These are phyloP conservation scores for Clarias macrocephalus DNA, from an alignment of 2,113 vertebrate genomes.

Conservation along the genomic window DNA sequence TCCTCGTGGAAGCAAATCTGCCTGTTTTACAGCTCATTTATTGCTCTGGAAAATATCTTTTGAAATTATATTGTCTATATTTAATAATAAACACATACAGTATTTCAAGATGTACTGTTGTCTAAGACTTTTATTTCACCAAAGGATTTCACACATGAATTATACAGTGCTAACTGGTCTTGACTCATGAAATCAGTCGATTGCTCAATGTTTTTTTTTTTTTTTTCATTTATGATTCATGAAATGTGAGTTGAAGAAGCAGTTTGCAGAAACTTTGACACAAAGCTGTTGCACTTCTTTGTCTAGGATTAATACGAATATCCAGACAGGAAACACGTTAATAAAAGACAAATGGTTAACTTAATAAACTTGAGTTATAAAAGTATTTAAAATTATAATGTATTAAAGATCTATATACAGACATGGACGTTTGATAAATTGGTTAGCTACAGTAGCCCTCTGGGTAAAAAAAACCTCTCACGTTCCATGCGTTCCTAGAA, in stretches of 20 bases:
- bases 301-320: neutral
- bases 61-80: conserved; percentile 25
- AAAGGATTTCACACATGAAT: neutral
- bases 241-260: neutral
- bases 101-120: neutral
- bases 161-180: neutral
- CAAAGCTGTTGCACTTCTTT: neutral
- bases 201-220: neutral
- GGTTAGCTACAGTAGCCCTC: too few relatives aligned
- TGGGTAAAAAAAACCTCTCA: too few relatives aligned
- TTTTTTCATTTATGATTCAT: neutral
- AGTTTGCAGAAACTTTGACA: neutral
- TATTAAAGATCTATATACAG: too few relatives aligned
- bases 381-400: too few relatives aligned
- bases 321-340: neutral
- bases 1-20: neutral
- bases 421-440: too few relatives aligned
- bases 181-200: neutral
- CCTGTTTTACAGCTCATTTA: neutral
- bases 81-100: conserved; percentile 33
- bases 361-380: too few relatives aligned
- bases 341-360: too few relatives aligned
- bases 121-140: neutral
- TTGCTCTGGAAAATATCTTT: neutral
- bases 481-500: too few relatives aligned